Evolutionary conservation across 53 echinoderm and acorn worm genomes (phyloP), one percentile per base, ranked within the genome.

Genomic region (Temnopleurus reevesii): DNA sequence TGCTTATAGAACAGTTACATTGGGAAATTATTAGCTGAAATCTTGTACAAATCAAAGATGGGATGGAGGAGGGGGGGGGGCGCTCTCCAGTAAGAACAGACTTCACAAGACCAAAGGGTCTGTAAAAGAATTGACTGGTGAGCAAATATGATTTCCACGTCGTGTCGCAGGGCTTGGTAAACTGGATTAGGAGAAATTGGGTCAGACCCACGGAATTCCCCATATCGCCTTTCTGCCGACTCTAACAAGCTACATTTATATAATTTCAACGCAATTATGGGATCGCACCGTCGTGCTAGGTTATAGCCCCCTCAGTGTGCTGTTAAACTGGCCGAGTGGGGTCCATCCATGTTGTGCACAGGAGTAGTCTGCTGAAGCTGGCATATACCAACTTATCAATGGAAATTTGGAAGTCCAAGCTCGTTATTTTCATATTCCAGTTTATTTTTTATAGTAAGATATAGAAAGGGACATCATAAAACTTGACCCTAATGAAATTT

Each of bases 261-360:
- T 38, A 87, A 87, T 87, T 87, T 87, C 88, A 87, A 87, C 88
- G 66, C 88, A 87, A 87, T 87, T 87, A 87, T 87, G 66, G 65
- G 57, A 83, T 83, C 83, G 83, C 79, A 41, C 79, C 49, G 79
- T 47, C 79, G 28, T 13, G 51, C 13, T 47, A 49, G 79, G 79
- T 79, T 79, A 79, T 49, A 71, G 43, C 71, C 71, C 71, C 38
- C 71, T 63, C 5, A 33, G 43, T n/a, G 71, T 41, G n/a, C 21
- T 21, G 71, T 8, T 71, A 41, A 71, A 80, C 80, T 46, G 53
- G 10, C 80, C 17, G 80, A 80, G 28, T 46, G 27, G 80, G 47
- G 36, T 80, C 25, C 51, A 5, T 49, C 17, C 21, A 13, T 2
- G 29, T 53, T 53, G 10, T 53, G 10, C 53, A 46, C 4, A 18